Conservation (phyloP, 1,140 invertebrate genomes). For the Trichonephila clavata region DNA sequence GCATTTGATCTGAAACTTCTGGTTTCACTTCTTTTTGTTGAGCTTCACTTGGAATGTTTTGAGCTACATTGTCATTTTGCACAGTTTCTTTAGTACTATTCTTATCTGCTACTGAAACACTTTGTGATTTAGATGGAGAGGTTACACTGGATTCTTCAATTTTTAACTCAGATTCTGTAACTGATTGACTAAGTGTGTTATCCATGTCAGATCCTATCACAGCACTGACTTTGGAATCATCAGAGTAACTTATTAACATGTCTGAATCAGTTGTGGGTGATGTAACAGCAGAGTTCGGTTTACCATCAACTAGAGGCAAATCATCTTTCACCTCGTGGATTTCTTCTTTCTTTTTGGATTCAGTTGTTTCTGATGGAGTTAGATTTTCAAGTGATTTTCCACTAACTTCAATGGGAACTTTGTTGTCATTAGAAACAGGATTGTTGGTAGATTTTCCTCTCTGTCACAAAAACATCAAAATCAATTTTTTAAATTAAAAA, state of each 20-base stretch:
- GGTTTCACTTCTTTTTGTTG: conserved; percentile 21
- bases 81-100: background rate
- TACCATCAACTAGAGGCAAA: background rate
- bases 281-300: conserved; percentile 36
- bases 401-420: background rate
- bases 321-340: background rate
- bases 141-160: background rate
- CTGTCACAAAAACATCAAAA: background rate
- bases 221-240: conserved; percentile 42
- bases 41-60: background rate
- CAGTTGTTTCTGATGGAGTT: background rate
- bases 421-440: background rate
- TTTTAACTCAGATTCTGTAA: conserved; percentile 17
- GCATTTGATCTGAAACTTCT: background rate
- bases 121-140: background rate
- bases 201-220: conserved; percentile 39
- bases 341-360: background rate
- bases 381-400: background rate
- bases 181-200: conserved; percentile 32
- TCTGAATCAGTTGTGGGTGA: conserved; percentile 46
- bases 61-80: background rate
- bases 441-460: conserved; percentile 1
- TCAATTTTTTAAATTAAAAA: background rate
- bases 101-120: background rate
- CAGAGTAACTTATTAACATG: background rate